A percentile compares a stretch with the other conserved stretches of the same genome.
These are phyloP conservation scores for Bellardia pandia DNA, from an alignment of 2,888 invertebrate genomes.

Conservation along the genomic window DNA sequence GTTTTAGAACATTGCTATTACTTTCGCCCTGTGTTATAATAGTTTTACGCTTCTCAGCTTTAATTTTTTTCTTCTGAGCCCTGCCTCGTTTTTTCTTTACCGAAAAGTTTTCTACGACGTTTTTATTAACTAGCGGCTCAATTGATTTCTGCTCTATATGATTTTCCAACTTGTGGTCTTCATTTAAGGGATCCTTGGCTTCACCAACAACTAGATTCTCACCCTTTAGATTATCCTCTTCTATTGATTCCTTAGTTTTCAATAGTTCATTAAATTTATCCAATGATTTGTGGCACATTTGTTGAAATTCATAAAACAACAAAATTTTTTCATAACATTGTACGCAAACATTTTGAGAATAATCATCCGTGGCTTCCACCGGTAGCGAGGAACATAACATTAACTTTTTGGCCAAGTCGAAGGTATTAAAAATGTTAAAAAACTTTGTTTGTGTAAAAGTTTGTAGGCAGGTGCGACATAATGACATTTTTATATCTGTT, in stretches of 20 bases:
- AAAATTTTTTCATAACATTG: constrained; percentile 70
- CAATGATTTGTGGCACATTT: constrained; percentile 73
- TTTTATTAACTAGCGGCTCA: not conserved
- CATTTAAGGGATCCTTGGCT: not conserved
- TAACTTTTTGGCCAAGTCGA: constrained; percentile 77
- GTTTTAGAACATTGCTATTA: not conserved
- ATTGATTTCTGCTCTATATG: not conserved
- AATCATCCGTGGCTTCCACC: constrained; percentile 73
- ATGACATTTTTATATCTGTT: constrained; percentile 9
- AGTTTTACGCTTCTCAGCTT: not conserved
- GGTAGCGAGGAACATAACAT: constrained; percentile 76
- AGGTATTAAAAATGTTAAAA: constrained; percentile 60
- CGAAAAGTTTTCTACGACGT: not conserved
- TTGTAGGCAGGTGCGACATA: constrained; percentile 53
- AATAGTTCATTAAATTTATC: constrained; percentile 41
- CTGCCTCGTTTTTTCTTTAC: constrained; percentile 15
- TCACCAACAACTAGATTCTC: not conserved
- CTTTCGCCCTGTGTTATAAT: not conserved
- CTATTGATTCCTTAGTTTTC: not conserved
- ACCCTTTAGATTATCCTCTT: not conserved
- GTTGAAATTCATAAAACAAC: constrained; percentile 73
- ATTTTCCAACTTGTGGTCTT: not conserved
- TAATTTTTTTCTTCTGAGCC: not conserved
- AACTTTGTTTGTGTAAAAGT: not conserved
- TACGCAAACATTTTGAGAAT: constrained; percentile 72